phyloP scores from a whole-genome alignment of 2,113 vertebrate species.

The Ursus arctos region DNA sequence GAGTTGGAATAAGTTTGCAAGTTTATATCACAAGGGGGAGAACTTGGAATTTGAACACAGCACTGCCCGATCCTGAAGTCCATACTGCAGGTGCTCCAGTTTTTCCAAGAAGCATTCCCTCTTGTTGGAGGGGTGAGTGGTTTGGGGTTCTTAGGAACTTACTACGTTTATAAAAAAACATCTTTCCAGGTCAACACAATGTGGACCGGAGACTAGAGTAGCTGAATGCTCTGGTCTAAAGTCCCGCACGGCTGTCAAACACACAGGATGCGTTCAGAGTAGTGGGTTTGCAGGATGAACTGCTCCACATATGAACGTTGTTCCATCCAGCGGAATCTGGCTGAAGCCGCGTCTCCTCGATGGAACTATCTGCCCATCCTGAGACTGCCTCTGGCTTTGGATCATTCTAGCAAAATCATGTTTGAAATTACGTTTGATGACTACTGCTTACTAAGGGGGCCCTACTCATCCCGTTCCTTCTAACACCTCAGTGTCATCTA shows the following conservation, averaged over 20 bases:
- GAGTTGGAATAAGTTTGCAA: neutral
- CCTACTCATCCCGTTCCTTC: neutral
- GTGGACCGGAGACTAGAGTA: neutral
- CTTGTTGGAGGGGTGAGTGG: neutral
- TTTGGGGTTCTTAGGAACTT: neutral
- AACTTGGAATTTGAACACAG: neutral
- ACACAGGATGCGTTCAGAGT: accelerated
- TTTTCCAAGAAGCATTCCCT: neutral
- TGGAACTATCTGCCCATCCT: too few species aligned
- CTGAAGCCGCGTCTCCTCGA: neutral
- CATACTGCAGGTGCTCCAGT: accelerated
- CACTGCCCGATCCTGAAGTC: neutral
- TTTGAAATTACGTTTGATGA: neutral
- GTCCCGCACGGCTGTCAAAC: neutral
- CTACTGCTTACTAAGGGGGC: neutral
- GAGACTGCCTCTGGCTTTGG: neutral
- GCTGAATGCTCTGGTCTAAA: too few species aligned
- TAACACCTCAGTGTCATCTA: accelerated
- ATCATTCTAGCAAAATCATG: neutral
- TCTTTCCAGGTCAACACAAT: neutral
- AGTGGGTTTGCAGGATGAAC: neutral
- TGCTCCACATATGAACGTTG: accelerated
- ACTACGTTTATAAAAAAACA: neutral
- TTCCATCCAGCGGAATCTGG: too few species aligned
- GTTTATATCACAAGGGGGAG: neutral